Evolutionary conservation across 2,113 vertebrate species (phyloP), one percentile per base, ranked within the genome.

Genomic region (Recurvirostra avosetta): DNA sequence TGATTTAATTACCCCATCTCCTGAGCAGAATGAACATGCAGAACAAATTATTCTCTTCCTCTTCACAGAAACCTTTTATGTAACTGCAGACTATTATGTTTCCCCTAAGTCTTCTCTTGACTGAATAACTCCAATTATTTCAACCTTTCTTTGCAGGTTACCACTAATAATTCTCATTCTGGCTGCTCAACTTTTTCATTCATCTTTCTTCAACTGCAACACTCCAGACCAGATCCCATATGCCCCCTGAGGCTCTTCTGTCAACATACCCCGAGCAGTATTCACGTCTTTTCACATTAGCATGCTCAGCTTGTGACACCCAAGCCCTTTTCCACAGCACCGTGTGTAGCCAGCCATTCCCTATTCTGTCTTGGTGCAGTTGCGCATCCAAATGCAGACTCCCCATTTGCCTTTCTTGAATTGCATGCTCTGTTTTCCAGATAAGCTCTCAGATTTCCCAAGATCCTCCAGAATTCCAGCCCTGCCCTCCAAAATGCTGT

Each of bases 11-110:
- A 80, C 79, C 43, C 38, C 40, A 26, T 76, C 55, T 86, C 50
- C 72, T 36, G 58, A 91, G 67, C 49, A 80, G 84, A 92, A 86
- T 40, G 84, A 94, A 80, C 68, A n/a, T 25, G 63, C 55, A 83
- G 84, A 89, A 94, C 63, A 92, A 92, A 95, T 95, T 12, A 94
- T 62, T 55, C 59, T 79, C 75, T 82, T 78, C 50, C 61, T 94
- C 49, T 76, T 94, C 65, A 65, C 27, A 85, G 80, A 76, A 84
- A 53, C 45, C 55, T 36, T 84, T 86, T n/a, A 58, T 68, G 67
- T 71, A 94, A 40, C 53, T 70, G 20, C 68, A 90, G 59, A 43
- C 68, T 76, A 41, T 40, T 74, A 88, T 47, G 67, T 73, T 89
- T 89, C 55, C 65, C 59, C 36, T 67, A 74, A 70, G n/a, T 58